phyloP scores from a whole-genome alignment of 2,888 invertebrate genomes.

The Noctua fimbriata region DNA sequence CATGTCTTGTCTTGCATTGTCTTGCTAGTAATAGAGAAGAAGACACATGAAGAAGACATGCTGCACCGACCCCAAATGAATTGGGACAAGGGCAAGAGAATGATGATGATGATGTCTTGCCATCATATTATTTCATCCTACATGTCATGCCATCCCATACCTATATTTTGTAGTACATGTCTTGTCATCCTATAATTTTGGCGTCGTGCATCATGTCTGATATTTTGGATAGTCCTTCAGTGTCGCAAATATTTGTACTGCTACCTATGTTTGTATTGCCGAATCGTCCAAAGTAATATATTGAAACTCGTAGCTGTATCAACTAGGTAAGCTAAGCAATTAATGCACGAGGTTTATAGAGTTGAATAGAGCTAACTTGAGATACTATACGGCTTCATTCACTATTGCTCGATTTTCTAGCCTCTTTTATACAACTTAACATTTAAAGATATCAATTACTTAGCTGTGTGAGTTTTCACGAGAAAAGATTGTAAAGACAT shows the following conservation, averaged over 20 bases:
- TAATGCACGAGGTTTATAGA: slow-evolving; percentile 24
- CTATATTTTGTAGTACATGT: neutral
- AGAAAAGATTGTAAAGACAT: neutral
- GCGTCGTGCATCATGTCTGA: neutral
- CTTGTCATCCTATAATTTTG: neutral
- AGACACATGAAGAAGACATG: too few relatives aligned
- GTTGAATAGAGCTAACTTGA: slow-evolving; percentile 22
- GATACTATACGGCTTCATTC: slow-evolving; percentile 47
- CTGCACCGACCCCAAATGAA: too few relatives aligned
- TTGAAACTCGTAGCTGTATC: neutral
- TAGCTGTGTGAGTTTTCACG: neutral
- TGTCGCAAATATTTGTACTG: neutral
- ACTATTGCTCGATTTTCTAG: slow-evolving; percentile 11
- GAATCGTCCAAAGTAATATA: neutral
- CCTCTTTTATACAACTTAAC: slow-evolving; percentile 1
- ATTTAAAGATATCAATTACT: slow-evolving; percentile 23
- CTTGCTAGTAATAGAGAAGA: too few relatives aligned
- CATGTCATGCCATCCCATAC: neutral
- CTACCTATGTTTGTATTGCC: neutral
- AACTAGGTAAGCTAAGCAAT: slow-evolving; percentile 6
- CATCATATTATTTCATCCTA: neutral
- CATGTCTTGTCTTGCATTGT: too few relatives aligned
- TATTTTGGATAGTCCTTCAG: neutral
- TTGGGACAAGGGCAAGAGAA: too few relatives aligned
- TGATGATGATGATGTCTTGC: too few relatives aligned